Evolutionary conservation across 2,888 invertebrate genomes (phyloP), one percentile per base, ranked within the genome.

Genomic region (Phaonia tiefii): DNA sequence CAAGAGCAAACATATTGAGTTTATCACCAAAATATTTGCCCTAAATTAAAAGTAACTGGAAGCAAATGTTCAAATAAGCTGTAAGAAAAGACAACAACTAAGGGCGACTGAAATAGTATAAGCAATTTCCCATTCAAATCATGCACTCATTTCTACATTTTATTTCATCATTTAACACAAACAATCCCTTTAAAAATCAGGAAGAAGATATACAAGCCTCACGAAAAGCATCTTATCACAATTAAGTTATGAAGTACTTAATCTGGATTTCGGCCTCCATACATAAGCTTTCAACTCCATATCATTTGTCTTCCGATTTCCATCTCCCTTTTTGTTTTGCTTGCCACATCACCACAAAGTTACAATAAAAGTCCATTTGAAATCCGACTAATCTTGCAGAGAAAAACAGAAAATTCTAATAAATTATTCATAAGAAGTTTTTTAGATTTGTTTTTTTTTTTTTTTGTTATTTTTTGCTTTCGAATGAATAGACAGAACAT

Each of bases 281-380:
- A n/a, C n/a, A n/a, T 31, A 31, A 31, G 15, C 31, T 37, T 37
- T n/a, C n/a, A n/a, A 15, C 2, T n/a, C 5, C 22, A 42, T 13
- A 39, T 54, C 22, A 22, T 54, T 11, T 22, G 13, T 31, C 31
- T 3, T 31, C 31, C n/a, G 20, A 4, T 8, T 46, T 13, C n/a
- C 15, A 2, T 10, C 15, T 10, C 7, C 20, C 49, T 49, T 49
- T 20, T 46, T 56, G 17, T 46, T 1, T 25, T 25, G 2, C 2
- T 7, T 15, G 26, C 31, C 31, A 51, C 10, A 15, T 51, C 13
- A 10, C 15, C 2, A 15, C 4, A 17, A 15, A 44, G 56, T 76
- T 65, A 73, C 80, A 80, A 69, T 65, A 51, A 80, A 80, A 80
- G 76, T 80, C 80, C 80, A 76, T 80, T 80, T 80, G 76, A 72